Evolutionary conservation across 2,113 vertebrate species (phyloP), one percentile per base, ranked within the genome.

Genomic region (Phalacrocorax carbo): DNA sequence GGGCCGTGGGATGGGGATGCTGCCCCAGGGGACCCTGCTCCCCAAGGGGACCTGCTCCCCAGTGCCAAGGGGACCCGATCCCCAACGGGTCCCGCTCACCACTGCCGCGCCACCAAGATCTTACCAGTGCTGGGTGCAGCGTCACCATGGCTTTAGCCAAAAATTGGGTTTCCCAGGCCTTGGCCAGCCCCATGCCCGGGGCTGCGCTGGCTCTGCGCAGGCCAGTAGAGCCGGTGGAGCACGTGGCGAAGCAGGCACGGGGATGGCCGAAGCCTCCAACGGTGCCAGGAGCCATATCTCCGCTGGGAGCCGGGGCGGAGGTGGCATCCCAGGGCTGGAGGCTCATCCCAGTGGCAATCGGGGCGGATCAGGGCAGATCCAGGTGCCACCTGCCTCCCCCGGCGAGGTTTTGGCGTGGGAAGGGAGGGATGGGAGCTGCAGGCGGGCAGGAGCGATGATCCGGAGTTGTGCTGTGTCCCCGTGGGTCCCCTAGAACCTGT

Each of bases 51-150:
- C 46, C 3, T 11, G 0, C 68, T 64, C 48, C 64, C 30, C 69
- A 20, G 46, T 20, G 46, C 46, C 46, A 48, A 17, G 51, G 22
- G 29, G 22, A 9, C 44, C n/a, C 5, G 2, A 15, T n/a, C 34
- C 54, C 46, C 25, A 5, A 40, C 71, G 57, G 40, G 30, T 58
- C 51, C 3, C 11, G 0, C 68, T 69, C 48, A 58, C 30, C 73
- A 20, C 36, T 16, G 2, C 20, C 26, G 0, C 0, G 26, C 26
- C 68, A 32, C 19, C 11, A 2, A 11, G 48, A 19, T 36, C 27
- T 62, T 34, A 20, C 49, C 2, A 29, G 64, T 4, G 38, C 38
- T 2, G 34, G 29, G 25, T 22, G 27, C 76, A 18, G 22, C 2
- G 4, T 32, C 55, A 14, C 30, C 15, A 3, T 17, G n/a, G 38